Evolutionary conservation across 2,113 vertebrate species (phyloP).

Genomic region (Nothobranchius kuhntae): DNA sequence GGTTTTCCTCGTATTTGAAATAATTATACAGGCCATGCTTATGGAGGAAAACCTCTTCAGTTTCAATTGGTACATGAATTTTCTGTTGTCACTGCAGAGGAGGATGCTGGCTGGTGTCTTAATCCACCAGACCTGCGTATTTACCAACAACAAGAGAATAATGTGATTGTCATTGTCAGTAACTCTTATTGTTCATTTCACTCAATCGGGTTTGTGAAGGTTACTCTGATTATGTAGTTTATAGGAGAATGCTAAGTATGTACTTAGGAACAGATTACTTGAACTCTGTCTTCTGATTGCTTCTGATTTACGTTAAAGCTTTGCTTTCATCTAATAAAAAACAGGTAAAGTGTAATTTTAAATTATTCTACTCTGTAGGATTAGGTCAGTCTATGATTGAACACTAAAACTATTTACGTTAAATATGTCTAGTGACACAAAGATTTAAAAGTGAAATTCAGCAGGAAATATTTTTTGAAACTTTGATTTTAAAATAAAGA

Average conservation of each 20-base stretch:
- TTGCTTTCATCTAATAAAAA: conserved; percentile 28
- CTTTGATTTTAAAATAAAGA: too few species aligned
- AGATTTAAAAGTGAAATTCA: background rate
- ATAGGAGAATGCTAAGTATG: conserved; percentile 71
- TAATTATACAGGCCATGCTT: conserved; percentile 75
- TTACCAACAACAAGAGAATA: conserved; percentile 67
- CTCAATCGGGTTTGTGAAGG: conserved; percentile 71
- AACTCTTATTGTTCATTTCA: conserved; percentile 72
- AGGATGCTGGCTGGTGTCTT: conserved; percentile 59
- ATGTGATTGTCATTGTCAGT: conserved; percentile 70
- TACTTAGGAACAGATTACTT: conserved; percentile 61
- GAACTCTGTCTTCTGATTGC: conserved; percentile 49
- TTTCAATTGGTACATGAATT: conserved; percentile 67
- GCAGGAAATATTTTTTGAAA: too few species aligned
- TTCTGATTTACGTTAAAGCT: conserved; percentile 37
- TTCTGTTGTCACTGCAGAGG: conserved; percentile 66
- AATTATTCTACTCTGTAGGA: background rate
- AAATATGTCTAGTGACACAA: conserved; percentile 3
- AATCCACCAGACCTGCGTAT: conserved; percentile 73
- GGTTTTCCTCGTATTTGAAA: conserved; percentile 76
- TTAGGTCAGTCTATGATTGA: conserved; percentile 6
- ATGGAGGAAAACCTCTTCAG: conserved; percentile 71
- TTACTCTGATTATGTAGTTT: conserved; percentile 65
- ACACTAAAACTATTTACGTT: conserved; percentile 11
- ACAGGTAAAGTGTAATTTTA: conserved; percentile 11